Evolutionary conservation across 2,888 invertebrate genomes (phyloP).

Genomic region (Pyrochroa serraticornis): DNA sequence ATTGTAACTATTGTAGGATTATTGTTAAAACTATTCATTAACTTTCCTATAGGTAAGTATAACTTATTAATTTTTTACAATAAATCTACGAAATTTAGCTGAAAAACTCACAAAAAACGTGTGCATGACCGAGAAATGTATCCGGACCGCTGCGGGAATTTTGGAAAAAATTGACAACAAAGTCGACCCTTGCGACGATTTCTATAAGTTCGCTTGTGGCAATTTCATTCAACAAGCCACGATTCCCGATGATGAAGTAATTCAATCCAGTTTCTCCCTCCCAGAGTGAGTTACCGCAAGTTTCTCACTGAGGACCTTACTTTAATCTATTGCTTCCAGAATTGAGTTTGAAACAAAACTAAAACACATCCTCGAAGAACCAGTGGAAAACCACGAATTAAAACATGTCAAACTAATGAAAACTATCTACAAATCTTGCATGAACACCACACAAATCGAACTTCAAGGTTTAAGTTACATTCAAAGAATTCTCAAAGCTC

Average conservation of each 20-base stretch:
- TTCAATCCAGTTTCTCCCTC: background rate
- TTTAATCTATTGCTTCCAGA: constrained; percentile 1
- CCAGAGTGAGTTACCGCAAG: background rate
- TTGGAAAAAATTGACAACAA: constrained; percentile 21
- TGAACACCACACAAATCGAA: constrained; percentile 33
- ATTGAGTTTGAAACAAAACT: constrained; percentile 6
- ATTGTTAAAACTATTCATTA: constrained; percentile 12
- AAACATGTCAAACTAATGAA: constrained; percentile 58
- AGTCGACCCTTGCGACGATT: constrained; percentile 74
- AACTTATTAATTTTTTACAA: background rate
- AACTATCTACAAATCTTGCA: constrained; percentile 44
- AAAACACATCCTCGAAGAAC: constrained; percentile 14
- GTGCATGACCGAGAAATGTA: constrained; percentile 23
- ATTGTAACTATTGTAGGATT: constrained; percentile 6
- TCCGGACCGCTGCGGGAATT: constrained; percentile 14
- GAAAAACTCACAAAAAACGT: constrained; percentile 7
- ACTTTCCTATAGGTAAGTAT: constrained; percentile 8
- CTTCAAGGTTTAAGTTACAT: constrained; percentile 23
- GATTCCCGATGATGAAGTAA: constrained; percentile 12
- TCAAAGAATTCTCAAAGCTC: constrained; percentile 27
- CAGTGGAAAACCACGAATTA: constrained; percentile 44
- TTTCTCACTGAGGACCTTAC: constrained; percentile 61
- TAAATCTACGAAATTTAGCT: background rate
- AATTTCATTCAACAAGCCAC: constrained; percentile 21
- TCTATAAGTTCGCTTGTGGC: constrained; percentile 77